These are phyloP conservation scores for Cromileptes altivelis DNA, from an alignment of 2,113 vertebrate species.

Conservation along the genomic window DNA sequence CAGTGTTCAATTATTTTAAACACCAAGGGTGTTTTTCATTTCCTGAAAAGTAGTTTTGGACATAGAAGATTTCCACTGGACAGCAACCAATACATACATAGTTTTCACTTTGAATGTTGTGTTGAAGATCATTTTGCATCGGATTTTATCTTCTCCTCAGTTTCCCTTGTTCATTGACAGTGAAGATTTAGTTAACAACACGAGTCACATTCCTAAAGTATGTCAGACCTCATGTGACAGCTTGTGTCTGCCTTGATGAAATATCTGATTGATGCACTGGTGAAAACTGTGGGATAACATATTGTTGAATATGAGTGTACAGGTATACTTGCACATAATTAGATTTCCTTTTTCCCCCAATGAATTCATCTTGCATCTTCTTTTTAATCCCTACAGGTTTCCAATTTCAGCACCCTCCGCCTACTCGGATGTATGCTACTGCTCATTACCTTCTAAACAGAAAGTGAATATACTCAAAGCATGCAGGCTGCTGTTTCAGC, in stretches of 20 bases:
- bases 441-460: slow-evolving; percentile 3
- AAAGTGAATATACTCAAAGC: slow-evolving; percentile 28
- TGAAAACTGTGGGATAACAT: background rate
- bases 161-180: background rate
- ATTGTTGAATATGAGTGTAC: background rate
- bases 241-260: background rate
- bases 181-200: background rate
- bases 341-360: background rate
- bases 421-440: background rate
- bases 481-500: slow-evolving; percentile 24
- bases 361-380: background rate
- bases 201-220: background rate
- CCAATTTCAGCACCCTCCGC: background rate
- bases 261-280: background rate
- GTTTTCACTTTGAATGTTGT: background rate
- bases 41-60: no score
- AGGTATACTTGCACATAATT: background rate
- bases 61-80: no score
- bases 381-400: background rate
- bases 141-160: background rate
- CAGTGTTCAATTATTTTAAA: no score
- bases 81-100: no score
- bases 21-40: no score
- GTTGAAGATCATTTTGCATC: background rate
- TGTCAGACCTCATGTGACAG: background rate